A percentile compares a stretch with the other conserved stretches of the same genome.
phyloP scores from a whole-genome alignment of 2,888 invertebrate genomes.

The Flexamia atlantica region DNA sequence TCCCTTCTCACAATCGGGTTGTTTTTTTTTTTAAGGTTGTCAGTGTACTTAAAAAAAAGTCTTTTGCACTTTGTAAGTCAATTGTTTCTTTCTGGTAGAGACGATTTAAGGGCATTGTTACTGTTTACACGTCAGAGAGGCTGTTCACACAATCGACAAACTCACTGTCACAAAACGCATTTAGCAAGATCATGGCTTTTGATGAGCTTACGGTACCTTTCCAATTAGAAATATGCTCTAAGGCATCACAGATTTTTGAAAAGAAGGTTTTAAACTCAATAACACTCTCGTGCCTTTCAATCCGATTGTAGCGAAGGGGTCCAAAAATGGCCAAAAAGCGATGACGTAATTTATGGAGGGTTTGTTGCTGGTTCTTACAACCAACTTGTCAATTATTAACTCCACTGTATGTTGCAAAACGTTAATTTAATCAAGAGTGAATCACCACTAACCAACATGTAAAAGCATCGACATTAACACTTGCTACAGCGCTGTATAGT shows the following conservation, averaged over 20 bases:
- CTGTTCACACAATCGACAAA: slow-evolving; percentile 29
- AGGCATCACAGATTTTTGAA: slow-evolving; percentile 61
- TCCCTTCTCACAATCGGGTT: slow-evolving; percentile 69
- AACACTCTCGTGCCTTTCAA: slow-evolving; percentile 65
- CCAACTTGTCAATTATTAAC: too few relatives aligned
- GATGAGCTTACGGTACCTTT: slow-evolving; percentile 36
- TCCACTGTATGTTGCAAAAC: too few relatives aligned
- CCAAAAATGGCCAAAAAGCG: too few relatives aligned
- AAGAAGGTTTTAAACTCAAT: slow-evolving; percentile 58
- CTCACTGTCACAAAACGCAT: slow-evolving; percentile 44
- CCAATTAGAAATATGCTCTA: slow-evolving; percentile 61
- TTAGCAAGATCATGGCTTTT: slow-evolving; percentile 55
- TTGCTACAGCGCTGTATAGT: too few relatives aligned
- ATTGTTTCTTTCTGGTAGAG: slow-evolving; percentile 66
- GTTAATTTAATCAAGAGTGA: too few relatives aligned
- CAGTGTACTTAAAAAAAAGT: slow-evolving; percentile 69
- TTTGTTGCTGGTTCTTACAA: too few relatives aligned
- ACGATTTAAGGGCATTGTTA: slow-evolving; percentile 18
- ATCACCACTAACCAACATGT: too few relatives aligned
- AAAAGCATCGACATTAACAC: too few relatives aligned
- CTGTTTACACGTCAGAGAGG: slow-evolving; percentile 5
- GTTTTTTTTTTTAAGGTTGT: slow-evolving; percentile 68
- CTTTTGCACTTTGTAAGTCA: slow-evolving; percentile 70
- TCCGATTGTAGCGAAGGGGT: too few relatives aligned
- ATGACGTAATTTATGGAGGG: too few relatives aligned